Percentiles rank a stretch among this genome's conserved stretches.
phyloP scores from a whole-genome alignment of 2,888 invertebrate genomes.

The Congeria kusceri region DNA sequence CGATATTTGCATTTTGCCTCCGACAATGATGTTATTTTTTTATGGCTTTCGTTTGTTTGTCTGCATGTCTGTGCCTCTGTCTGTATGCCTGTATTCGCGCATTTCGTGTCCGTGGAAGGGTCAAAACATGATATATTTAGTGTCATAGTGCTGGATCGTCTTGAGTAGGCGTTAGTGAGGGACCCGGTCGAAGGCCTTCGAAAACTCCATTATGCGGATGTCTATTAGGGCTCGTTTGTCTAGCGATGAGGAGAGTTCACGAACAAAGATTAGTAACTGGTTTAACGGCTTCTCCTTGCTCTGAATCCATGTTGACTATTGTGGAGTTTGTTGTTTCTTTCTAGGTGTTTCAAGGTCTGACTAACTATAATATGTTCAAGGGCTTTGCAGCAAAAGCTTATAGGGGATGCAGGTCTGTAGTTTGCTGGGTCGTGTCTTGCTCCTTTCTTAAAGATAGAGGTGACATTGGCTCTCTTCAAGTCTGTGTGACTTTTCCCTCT shows the following conservation, averaged over 20 bases:
- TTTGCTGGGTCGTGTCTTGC: constrained; percentile 24
- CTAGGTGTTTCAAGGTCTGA: constrained; percentile 13
- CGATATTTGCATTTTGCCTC: too few species aligned
- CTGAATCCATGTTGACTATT: constrained; percentile 14
- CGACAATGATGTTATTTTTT: too few species aligned
- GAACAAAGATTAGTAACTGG: constrained; percentile 26
- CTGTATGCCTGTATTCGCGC: too few species aligned
- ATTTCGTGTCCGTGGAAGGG: too few species aligned
- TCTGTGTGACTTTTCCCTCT: constrained; percentile 30
- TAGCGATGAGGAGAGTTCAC: constrained; percentile 24
- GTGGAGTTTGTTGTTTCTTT: neutral
- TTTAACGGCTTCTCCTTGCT: constrained; percentile 18
- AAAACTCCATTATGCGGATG: constrained; percentile 32
- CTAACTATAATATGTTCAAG: constrained; percentile 24
- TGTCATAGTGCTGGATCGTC: too few species aligned
- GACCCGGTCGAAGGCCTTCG: constrained; percentile 33
- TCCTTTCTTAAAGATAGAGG: constrained; percentile 39
- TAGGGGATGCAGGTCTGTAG: constrained; percentile 30
- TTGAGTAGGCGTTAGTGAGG: constrained; percentile 24
- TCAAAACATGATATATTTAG: too few species aligned
- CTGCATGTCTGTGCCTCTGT: too few species aligned
- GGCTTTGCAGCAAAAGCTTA: constrained; percentile 22
- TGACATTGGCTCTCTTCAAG: constrained; percentile 27
- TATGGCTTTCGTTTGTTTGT: too few species aligned
- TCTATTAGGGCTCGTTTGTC: constrained; percentile 34